Evolutionary conservation across 2,888 invertebrate genomes (phyloP), one percentile per base, ranked within the genome.

Genomic region (Eupithecia subumbrata): DNA sequence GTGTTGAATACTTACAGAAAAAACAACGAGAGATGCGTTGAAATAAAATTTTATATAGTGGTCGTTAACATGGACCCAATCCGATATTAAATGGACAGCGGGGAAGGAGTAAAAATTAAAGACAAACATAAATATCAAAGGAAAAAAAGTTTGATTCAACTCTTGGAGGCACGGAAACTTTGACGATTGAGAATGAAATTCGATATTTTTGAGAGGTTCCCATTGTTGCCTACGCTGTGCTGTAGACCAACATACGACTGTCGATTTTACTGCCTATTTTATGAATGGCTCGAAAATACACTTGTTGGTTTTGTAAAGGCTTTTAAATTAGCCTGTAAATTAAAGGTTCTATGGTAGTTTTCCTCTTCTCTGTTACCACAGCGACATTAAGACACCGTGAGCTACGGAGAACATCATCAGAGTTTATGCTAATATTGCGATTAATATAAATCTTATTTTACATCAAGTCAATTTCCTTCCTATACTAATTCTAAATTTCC

Each of bases 41-140:
- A 93, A 93, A 94, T 94, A 94, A 94, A 93, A 92, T 92, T 92
- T 92, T 92, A 94, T 94, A 92, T 91, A 92, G 90, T 89, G 94
- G 90, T 92, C 94, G 93, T 95, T 94, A 95, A 94, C 92, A 88
- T 89, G 88, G 89, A 87, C 90, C 87, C 86, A 87, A 89, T 89
- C 88, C 91, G 87, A 93, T 93, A 93, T 94, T 92, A 94, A 94
- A 94, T 91, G 93, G 92, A 90, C 91, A 89, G 86, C 90, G 90
- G 88, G 86, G 88, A 88, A 88, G 89, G 87, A 92, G 93, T 92
- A 92, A 94, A 95, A 94, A 93, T 94, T 93, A 94, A 94, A 94
- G 93, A 92, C 90, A 90, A 88, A 91, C 91, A 94, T 93, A 94
- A 94, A 94, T 92, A 92, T 92, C 86, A 83, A 84, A 85, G 86